These are phyloP conservation scores for Taenaris catops DNA, from an alignment of 2,888 invertebrate genomes.

Conservation along the genomic window DNA sequence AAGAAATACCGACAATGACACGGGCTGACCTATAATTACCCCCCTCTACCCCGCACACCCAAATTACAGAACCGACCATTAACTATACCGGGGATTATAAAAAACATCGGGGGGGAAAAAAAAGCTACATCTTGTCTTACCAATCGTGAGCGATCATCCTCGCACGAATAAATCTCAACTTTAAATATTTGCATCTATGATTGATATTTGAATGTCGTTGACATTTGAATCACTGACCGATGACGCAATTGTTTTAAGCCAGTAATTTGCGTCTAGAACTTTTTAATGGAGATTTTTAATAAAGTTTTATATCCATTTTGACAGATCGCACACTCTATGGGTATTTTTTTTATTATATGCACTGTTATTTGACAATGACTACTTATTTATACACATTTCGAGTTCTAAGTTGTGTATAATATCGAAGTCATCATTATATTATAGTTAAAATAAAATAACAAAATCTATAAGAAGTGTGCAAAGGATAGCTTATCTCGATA, in stretches of 20 bases:
- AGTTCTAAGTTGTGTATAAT: too few relatives aligned
- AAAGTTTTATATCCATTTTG: slow-evolving; percentile 1
- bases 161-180: slow-evolving; percentile 6
- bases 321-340: too few relatives aligned
- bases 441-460: too few relatives aligned
- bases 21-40: slow-evolving; percentile 70
- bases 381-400: too few relatives aligned
- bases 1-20: slow-evolving; percentile 70
- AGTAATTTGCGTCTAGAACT: slow-evolving; percentile 24
- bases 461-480: too few relatives aligned
- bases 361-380: too few relatives aligned
- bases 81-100: slow-evolving; percentile 68
- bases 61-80: slow-evolving; percentile 70
- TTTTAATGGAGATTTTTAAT: slow-evolving; percentile 8
- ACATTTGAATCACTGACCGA: slow-evolving; percentile 18
- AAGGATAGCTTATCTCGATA: too few relatives aligned
- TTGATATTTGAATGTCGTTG: not conserved
- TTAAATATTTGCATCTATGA: slow-evolving; percentile 6
- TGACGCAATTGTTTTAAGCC: slow-evolving; percentile 27
- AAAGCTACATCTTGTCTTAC: slow-evolving; percentile 50
- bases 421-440: too few relatives aligned
- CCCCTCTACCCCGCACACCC: slow-evolving; percentile 40
- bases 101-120: slow-evolving; percentile 38
- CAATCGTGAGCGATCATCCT: slow-evolving; percentile 33
- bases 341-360: too few relatives aligned